Conservation (phyloP, 2,113 vertebrate genomes). For the Cacatua alba region DNA sequence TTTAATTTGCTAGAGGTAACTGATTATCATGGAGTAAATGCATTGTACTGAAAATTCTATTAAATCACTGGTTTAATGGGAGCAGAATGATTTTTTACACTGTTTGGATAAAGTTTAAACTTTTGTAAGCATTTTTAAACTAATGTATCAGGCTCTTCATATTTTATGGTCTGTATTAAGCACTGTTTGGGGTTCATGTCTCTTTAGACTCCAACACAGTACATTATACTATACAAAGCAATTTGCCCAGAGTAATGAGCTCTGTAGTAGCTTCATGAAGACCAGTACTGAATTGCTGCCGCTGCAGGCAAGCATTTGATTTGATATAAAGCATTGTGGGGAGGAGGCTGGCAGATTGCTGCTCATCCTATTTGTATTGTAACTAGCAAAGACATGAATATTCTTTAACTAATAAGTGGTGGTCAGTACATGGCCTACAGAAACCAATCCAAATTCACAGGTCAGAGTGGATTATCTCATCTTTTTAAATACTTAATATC, state of each 20-base stretch:
- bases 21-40: slow-evolving; percentile 74
- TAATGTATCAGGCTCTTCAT: slow-evolving; percentile 73
- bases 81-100: not conserved
- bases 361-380: not conserved
- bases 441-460: not conserved
- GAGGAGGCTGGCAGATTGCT: not conserved
- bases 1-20: slow-evolving; percentile 76
- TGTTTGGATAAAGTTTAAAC: slow-evolving; percentile 52
- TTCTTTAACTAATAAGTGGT: not conserved
- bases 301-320: slow-evolving; percentile 63
- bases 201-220: slow-evolving; percentile 61
- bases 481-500: slow-evolving; percentile 15
- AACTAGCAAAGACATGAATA: not conserved
- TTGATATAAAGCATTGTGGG: not conserved
- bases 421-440: not conserved
- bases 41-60: slow-evolving; percentile 66
- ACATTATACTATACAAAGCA: slow-evolving; percentile 72
- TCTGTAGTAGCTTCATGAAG: slow-evolving; percentile 64
- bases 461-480: not conserved
- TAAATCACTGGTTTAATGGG: slow-evolving; percentile 67
- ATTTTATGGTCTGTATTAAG: slow-evolving; percentile 80
- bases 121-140: slow-evolving; percentile 74
- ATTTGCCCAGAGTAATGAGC: slow-evolving; percentile 78
- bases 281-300: slow-evolving; percentile 58
- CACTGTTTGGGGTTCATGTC: slow-evolving; percentile 64